A percentile compares a stretch with the other conserved stretches of the same genome.
Conservation (phyloP, 2,888 invertebrate species). For the Cartodere bifasciata region DNA sequence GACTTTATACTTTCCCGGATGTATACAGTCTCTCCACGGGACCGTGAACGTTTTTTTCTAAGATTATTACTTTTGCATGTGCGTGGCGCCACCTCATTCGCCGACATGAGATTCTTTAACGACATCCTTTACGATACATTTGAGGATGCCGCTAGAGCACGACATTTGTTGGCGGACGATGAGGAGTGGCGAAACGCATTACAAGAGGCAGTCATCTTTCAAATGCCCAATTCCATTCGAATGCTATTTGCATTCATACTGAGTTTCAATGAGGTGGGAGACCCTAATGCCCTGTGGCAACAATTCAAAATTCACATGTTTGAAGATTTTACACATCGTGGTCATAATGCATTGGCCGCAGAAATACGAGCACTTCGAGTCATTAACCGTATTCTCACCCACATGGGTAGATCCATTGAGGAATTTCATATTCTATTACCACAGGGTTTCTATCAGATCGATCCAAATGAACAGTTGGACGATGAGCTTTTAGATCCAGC, state of each 20-base stretch:
- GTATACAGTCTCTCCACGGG: conserved; percentile 10
- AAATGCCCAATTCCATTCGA: conserved; percentile 22
- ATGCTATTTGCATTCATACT: conserved; percentile 22
- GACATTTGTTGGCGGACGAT: conserved; percentile 24
- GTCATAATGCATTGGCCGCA: not conserved
- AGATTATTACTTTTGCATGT: conserved; percentile 16
- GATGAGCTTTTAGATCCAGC: not conserved
- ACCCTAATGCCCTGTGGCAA: conserved; percentile 19
- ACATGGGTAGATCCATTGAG: not conserved
- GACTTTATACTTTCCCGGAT: no score
- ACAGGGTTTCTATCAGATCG: conserved; percentile 5
- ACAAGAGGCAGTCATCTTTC: conserved; percentile 16
- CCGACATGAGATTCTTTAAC: conserved; percentile 19
- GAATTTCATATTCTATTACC: not conserved
- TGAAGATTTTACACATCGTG: conserved; percentile 13
- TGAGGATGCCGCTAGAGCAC: conserved; percentile 19
- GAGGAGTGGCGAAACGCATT: conserved; percentile 18
- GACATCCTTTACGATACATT: conserved; percentile 15
- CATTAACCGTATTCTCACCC: not conserved
- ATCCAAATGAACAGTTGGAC: not conserved
- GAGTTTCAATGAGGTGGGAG: conserved; percentile 16
- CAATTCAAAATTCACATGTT: conserved; percentile 15
- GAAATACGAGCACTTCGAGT: not conserved
- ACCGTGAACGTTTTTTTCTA: conserved; percentile 12
- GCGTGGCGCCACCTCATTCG: conserved; percentile 15